Evolutionary conservation across 2,888 invertebrate genomes (phyloP).

Genomic region (Latrodectus hesperus): DNA sequence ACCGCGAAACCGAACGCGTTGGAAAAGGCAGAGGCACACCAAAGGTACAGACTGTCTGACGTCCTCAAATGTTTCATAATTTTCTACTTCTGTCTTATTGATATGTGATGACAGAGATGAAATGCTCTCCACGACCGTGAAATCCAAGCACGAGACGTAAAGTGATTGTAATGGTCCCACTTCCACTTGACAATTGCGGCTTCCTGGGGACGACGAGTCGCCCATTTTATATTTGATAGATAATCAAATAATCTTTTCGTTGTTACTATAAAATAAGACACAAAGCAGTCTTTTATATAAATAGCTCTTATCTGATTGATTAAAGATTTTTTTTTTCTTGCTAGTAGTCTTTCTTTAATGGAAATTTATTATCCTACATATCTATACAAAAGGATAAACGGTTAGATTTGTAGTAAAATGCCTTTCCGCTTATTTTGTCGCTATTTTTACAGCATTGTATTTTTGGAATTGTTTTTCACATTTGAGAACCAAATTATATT

Average conservation of each 20-base stretch:
- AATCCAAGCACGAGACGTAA: constrained; percentile 21
- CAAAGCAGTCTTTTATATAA: too few species aligned
- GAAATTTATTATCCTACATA: too few species aligned
- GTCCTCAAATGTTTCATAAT: constrained; percentile 19
- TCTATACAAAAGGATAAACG: too few species aligned
- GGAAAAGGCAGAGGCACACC: background rate
- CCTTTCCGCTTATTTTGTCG: too few species aligned
- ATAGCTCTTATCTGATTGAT: too few species aligned
- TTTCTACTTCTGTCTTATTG: constrained; percentile 32
- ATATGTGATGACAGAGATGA: constrained; percentile 29
- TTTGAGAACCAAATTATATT: too few species aligned
- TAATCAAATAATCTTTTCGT: background rate
- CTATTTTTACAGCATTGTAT: too few species aligned
- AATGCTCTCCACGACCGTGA: constrained; percentile 21
- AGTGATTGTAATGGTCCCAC: constrained; percentile 12
- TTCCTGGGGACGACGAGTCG: constrained; percentile 20
- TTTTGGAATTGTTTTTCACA: too few species aligned
- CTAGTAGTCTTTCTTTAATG: too few species aligned
- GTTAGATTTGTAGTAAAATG: too few species aligned
- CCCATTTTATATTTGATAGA: background rate
- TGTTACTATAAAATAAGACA: background rate
- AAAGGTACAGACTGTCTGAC: background rate
- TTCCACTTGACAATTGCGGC: constrained; percentile 19
- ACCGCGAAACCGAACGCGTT: too few species aligned
- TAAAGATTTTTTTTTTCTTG: too few species aligned